Evolutionary conservation across 2,888 invertebrate genomes (phyloP).

Genomic region (Amiota minor): DNA sequence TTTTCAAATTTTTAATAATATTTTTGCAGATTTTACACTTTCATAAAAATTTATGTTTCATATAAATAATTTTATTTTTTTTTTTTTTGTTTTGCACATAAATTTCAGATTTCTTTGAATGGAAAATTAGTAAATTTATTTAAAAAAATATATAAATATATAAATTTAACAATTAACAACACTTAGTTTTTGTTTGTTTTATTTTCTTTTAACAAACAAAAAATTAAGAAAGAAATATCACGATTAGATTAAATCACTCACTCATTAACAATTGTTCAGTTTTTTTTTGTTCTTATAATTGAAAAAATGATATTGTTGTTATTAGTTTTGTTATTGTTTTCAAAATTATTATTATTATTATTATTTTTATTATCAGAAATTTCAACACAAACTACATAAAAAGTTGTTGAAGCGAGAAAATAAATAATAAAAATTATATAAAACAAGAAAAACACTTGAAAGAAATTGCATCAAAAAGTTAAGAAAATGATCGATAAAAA

Average conservation of each 20-base stretch:
- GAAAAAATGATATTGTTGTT: conserved; percentile 11
- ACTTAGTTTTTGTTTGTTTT: conserved; percentile 30
- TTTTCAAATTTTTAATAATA: no score
- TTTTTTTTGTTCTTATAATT: no score
- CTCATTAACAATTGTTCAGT: conserved; percentile 37
- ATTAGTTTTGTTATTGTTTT: conserved; percentile 26
- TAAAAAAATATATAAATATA: no score
- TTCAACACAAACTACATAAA: conserved; percentile 56
- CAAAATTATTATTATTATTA: conserved; percentile 31
- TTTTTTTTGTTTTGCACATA: neutral
- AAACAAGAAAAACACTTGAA: conserved; percentile 17
- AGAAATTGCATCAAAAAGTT: neutral
- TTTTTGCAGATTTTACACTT: neutral
- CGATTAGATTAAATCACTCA: conserved; percentile 55
- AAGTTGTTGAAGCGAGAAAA: conserved; percentile 1
- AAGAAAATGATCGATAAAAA: conserved; percentile 4
- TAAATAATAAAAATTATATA: conserved; percentile 3
- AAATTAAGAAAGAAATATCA: neutral
- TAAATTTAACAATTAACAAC: neutral
- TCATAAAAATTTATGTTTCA: conserved; percentile 14
- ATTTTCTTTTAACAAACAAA: conserved; percentile 7
- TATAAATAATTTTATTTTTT: neutral
- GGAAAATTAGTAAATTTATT: conserved; percentile 19
- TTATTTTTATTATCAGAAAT: conserved; percentile 48
- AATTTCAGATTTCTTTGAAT: conserved; percentile 17